Percentiles rank a stretch among this genome's conserved stretches.
Conservation (phyloP, 2,113 vertebrate species). For the Hyaena hyaena region DNA sequence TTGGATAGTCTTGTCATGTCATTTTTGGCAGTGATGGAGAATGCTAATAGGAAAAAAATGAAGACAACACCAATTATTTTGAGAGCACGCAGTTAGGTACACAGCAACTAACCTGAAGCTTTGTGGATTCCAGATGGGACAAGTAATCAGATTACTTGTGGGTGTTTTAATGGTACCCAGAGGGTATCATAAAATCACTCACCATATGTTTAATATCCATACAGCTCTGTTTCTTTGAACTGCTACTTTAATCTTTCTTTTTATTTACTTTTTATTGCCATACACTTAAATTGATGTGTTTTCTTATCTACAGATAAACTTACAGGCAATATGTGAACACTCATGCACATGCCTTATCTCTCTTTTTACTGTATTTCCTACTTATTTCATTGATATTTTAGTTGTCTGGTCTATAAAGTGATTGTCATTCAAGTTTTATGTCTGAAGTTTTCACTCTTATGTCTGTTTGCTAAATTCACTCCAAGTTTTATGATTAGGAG, state of each 20-base stretch:
- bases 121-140: constrained; percentile 75
- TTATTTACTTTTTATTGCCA: constrained; percentile 77
- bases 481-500: neutral
- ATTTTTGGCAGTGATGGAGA: constrained; percentile 57
- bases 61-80: constrained; percentile 59
- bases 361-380: constrained; percentile 52
- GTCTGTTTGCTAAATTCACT: neutral
- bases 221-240: constrained; percentile 71
- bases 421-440: neutral
- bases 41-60: constrained; percentile 43
- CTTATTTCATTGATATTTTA: constrained; percentile 50
- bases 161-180: constrained; percentile 72
- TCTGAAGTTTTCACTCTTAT: neutral
- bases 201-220: constrained; percentile 70
- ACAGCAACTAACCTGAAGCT: constrained; percentile 67
- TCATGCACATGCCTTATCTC: neutral
- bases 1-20: neutral
- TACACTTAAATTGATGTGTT: constrained; percentile 66
- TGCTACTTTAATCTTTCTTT: constrained; percentile 76
- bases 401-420: neutral
- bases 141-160: constrained; percentile 77
- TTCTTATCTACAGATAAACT: constrained; percentile 72
- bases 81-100: constrained; percentile 22
- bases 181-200: constrained; percentile 74
- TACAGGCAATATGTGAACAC: constrained; percentile 34